These are phyloP conservation scores for Tetranychus cinnabarinus DNA, from an alignment of 1,140 invertebrate genomes.

Conservation along the genomic window DNA sequence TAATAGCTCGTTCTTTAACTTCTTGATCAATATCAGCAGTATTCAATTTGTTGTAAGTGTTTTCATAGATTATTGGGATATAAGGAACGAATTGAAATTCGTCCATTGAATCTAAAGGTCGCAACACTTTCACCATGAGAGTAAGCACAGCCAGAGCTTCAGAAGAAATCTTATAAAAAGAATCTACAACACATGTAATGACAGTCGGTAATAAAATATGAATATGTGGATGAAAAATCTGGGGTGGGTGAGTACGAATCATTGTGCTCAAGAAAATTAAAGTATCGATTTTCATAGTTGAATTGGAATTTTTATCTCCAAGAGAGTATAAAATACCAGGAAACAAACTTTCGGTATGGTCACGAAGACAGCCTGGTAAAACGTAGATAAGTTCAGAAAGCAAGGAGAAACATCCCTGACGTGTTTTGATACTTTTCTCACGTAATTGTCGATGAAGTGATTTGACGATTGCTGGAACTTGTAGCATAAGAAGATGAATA, in stretches of 20 bases:
- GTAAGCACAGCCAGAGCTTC: constrained; percentile 79
- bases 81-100: constrained; percentile 52
- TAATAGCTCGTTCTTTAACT: constrained; percentile 89
- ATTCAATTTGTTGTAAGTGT: constrained; percentile 55
- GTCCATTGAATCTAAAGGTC: constrained; percentile 36
- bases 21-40: constrained; percentile 96
- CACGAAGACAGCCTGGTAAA: constrained; percentile 58
- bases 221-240: constrained; percentile 55
- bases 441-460: constrained; percentile 70
- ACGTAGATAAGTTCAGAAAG: constrained; percentile 71
- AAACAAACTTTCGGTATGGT: constrained; percentile 58
- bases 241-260: constrained; percentile 52
- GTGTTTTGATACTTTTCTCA: constrained; percentile 75
- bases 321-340: constrained; percentile 66
- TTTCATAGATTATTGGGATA: constrained; percentile 54
- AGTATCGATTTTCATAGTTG: constrained; percentile 96
- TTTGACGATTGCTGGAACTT: constrained; percentile 52
- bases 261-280: constrained; percentile 73
- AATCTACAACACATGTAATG: constrained; percentile 64
- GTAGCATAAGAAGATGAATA: constrained; percentile 20
- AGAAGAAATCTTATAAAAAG: constrained; percentile 94
- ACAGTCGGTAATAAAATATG: constrained; percentile 57
- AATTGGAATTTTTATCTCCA: constrained; percentile 34
- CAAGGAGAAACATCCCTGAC: constrained; percentile 72
- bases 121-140: constrained; percentile 76